These are phyloP conservation scores for Lates japonicus DNA, from an alignment of 2,797 vertebrate genomes.

Conservation along the genomic window DNA sequence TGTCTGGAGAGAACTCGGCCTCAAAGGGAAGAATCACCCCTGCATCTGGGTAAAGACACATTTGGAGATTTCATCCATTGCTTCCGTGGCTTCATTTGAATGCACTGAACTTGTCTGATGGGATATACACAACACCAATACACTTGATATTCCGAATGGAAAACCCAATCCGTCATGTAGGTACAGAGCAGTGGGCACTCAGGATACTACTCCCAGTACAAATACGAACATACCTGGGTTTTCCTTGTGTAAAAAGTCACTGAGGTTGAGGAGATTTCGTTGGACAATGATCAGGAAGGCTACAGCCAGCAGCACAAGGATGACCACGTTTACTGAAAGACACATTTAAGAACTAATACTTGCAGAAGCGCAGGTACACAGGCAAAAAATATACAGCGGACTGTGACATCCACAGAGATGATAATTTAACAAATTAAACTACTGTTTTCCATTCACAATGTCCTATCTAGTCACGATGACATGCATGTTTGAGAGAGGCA, in stretches of 20 bases:
- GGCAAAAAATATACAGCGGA: too few species aligned
- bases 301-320: conserved; percentile 90
- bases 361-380: not conserved
- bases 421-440: not conserved
- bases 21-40: conserved; percentile 84
- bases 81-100: not conserved
- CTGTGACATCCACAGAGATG: too few species aligned
- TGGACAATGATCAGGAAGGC: conserved; percentile 95
- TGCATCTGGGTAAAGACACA: conserved; percentile 70
- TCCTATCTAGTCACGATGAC: not conserved
- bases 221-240: conserved; percentile 85
- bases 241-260: conserved; percentile 91
- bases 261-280: conserved; percentile 94
- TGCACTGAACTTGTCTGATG: not conserved
- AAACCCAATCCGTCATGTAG: too few species aligned
- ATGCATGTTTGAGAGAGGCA: not conserved
- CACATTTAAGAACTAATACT: not conserved
- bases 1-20: conserved; percentile 87
- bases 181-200: not conserved
- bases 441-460: not conserved
- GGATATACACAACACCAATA: not conserved
- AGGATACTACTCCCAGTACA: not conserved
- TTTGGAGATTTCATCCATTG: not conserved
- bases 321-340: conserved; percentile 92
- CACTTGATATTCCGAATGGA: not conserved